Conservation (phyloP, 2,797 vertebrate species). For the Potorous gilbertii region DNA sequence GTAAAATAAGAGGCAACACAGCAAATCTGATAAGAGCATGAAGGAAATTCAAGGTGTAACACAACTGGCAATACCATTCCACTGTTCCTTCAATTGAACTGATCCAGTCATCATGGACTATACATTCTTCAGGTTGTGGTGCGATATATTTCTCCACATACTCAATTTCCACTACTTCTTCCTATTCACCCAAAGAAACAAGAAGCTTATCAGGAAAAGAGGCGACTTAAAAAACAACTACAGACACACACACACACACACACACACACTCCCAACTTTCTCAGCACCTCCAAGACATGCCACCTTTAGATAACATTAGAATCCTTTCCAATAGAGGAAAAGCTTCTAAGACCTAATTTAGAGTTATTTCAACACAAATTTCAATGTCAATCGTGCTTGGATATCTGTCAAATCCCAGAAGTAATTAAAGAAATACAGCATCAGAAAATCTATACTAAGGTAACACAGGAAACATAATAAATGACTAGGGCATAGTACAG, state of each 20-base stretch:
- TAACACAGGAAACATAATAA: not conserved
- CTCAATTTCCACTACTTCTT: conserved; percentile 97
- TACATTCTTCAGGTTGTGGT: conserved; percentile 96
- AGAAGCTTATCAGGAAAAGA: conserved; percentile 25
- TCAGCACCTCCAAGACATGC: not conserved
- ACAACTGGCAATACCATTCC: conserved; percentile 89
- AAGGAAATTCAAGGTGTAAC: not conserved
- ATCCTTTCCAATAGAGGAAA: conserved; percentile 25
- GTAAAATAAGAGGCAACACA: not conserved
- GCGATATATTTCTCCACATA: conserved; percentile 95
- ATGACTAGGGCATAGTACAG: not conserved
- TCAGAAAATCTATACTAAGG: conserved; percentile 35
- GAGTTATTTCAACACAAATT: conserved; percentile 27
- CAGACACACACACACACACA: too few relatives aligned
- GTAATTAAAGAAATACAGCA: conserved; percentile 21
- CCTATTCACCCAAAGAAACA: conserved; percentile 85
- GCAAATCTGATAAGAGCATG: conserved; percentile 8
- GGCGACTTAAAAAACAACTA: not conserved
- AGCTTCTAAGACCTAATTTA: not conserved
- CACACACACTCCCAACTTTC: not conserved
- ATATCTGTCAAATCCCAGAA: not conserved
- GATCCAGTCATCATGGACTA: conserved; percentile 99
- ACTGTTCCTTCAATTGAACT: conserved; percentile 91
- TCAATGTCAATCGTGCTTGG: conserved; percentile 12
- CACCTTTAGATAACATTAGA: conserved; percentile 5